A percentile compares a stretch with the other conserved stretches of the same genome.
Evolutionary conservation across 2,113 vertebrate species (phyloP).

Genomic region (Anguilla japonica): DNA sequence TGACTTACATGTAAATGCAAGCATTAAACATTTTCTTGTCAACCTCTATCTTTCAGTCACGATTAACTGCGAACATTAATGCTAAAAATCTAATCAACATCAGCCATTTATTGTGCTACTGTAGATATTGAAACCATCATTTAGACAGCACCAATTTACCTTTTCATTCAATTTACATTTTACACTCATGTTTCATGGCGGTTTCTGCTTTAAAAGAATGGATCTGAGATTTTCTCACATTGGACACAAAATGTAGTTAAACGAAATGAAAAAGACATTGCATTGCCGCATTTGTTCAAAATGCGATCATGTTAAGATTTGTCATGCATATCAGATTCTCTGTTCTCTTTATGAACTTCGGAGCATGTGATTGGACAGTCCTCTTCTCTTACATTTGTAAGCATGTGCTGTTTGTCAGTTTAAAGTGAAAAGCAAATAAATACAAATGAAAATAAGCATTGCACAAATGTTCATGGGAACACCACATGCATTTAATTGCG

Average conservation of each 20-base stretch:
- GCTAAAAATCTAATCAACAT: too few species aligned
- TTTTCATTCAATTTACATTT: too few species aligned
- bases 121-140: too few species aligned
- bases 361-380: constrained; percentile 13
- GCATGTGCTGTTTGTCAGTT: not conserved
- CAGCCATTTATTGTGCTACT: too few species aligned
- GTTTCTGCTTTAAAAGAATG: not conserved
- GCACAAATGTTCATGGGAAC: not conserved
- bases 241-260: not conserved
- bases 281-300: constrained; percentile 10
- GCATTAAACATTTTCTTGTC: too few species aligned
- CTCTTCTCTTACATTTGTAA: not conserved
- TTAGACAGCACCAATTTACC: too few species aligned
- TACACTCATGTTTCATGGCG: too few species aligned
- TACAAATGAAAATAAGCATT: not conserved
- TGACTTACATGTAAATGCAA: too few species aligned
- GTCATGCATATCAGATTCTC: not conserved
- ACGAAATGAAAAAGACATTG: not conserved
- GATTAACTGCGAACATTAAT: too few species aligned
- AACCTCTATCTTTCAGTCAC: too few species aligned
- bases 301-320: not conserved
- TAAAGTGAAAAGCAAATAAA: not conserved
- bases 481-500: not conserved
- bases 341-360: not conserved
- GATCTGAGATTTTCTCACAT: too few species aligned